A percentile compares a stretch with the other conserved stretches of the same genome.
Conservation (phyloP, 2,888 invertebrate species). For the Prosapia bicincta region DNA sequence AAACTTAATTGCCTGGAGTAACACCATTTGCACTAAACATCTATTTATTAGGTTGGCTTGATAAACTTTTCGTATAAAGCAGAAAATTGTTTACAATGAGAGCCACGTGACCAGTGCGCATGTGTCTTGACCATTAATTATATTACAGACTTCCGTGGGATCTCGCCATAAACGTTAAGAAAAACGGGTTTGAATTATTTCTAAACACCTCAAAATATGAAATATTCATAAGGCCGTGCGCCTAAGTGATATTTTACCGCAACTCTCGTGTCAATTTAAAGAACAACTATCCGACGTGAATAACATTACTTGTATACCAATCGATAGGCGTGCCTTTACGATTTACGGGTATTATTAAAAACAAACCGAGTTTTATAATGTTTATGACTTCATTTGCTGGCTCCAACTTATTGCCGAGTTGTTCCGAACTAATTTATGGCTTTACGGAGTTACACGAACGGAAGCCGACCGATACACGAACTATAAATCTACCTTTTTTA, state of each 20-base stretch:
- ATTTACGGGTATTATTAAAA: constrained; percentile 22
- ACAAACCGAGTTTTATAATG: constrained; percentile 14
- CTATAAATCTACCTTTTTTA: not conserved
- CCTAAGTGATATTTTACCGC: constrained; percentile 12
- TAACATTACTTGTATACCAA: constrained; percentile 1
- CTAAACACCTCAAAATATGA: constrained; percentile 10
- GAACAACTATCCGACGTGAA: constrained; percentile 9
- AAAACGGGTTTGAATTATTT: not conserved
- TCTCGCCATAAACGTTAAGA: not conserved
- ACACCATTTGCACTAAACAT: too few species aligned
- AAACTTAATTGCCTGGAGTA: too few species aligned
- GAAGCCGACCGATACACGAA: not conserved
- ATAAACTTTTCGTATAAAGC: too few species aligned
- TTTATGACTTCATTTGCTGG: constrained; percentile 21
- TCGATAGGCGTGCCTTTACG: constrained; percentile 6
- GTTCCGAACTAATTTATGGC: not conserved
- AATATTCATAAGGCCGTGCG: constrained; percentile 7
- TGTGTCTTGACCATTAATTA: not conserved
- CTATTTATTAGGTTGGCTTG: too few species aligned
- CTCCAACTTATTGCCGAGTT: not conserved
- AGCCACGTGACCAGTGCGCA: too few species aligned
- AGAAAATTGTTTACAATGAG: too few species aligned
- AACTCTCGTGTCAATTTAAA: constrained; percentile 12
- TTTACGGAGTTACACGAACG: not conserved
- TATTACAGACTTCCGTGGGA: not conserved